phyloP scores from a whole-genome alignment of 2,888 invertebrate genomes.

The Pteria penguin region DNA sequence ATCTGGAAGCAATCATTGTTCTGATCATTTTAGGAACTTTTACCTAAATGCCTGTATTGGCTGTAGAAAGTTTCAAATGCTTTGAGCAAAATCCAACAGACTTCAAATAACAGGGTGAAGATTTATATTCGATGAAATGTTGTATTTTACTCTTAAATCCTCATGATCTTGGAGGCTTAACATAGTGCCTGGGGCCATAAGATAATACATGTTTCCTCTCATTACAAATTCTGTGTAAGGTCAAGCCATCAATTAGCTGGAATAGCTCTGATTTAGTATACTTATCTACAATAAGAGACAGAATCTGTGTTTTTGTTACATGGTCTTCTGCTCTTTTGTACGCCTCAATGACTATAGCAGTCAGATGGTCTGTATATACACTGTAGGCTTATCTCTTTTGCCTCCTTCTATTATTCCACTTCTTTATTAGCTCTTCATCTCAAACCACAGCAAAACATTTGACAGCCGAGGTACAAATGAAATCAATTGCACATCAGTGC shows the following conservation, averaged over 20 bases:
- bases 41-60: conserved; percentile 6
- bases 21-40: conserved; percentile 7
- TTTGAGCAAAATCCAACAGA: conserved; percentile 16
- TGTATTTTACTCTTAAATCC: neutral
- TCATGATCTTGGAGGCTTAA: neutral
- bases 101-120: neutral
- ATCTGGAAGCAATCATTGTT: conserved; percentile 8
- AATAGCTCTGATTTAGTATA: neutral
- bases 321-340: neutral
- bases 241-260: neutral
- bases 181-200: neutral
- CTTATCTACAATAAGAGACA: conserved; percentile 6
- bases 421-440: neutral
- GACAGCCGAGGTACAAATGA: neutral
- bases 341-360: neutral
- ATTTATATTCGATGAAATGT: conserved; percentile 10
- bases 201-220: neutral
- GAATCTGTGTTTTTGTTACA: neutral
- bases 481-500: neutral
- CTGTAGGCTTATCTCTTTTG: neutral
- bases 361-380: neutral
- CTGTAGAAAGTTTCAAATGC: neutral
- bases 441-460: neutral
- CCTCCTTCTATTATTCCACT: too few species aligned
- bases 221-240: neutral